Evolutionary conservation across 2,888 invertebrate species (phyloP).

Genomic region (Chrysina gloriosa): DNA sequence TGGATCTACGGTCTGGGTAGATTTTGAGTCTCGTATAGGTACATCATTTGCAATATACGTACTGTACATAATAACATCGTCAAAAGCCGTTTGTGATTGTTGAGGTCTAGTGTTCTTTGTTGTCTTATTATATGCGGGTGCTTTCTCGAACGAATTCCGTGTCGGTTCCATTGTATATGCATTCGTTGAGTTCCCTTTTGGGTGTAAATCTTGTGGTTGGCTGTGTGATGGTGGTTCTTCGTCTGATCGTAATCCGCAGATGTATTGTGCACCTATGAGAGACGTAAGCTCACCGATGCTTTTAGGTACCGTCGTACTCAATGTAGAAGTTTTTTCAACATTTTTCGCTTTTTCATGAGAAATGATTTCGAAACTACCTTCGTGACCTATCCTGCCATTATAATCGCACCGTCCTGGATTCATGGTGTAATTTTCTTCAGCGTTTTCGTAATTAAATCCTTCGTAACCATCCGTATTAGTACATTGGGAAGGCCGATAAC

Average conservation of each 20-base stretch:
- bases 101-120: neutral
- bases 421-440: neutral
- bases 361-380: neutral
- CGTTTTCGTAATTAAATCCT: neutral
- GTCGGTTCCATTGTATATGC: too few relatives aligned
- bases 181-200: neutral
- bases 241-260: neutral
- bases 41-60: constrained; percentile 22
- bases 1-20: constrained; percentile 37
- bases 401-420: neutral
- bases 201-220: neutral
- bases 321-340: too few relatives aligned
- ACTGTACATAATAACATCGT: constrained; percentile 23
- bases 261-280: neutral
- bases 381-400: neutral
- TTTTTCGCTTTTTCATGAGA: neutral
- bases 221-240: neutral
- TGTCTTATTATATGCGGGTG: neutral
- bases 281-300: too few relatives aligned
- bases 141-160: neutral
- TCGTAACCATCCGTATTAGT: neutral
- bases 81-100: constrained; percentile 19
- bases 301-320: too few relatives aligned
- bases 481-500: neutral
- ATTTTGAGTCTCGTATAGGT: constrained; percentile 31